A percentile compares a stretch with the other conserved stretches of the same genome.
Evolutionary conservation across 2,888 invertebrate genomes (phyloP).

Genomic region (Pherbina coryleti): DNA sequence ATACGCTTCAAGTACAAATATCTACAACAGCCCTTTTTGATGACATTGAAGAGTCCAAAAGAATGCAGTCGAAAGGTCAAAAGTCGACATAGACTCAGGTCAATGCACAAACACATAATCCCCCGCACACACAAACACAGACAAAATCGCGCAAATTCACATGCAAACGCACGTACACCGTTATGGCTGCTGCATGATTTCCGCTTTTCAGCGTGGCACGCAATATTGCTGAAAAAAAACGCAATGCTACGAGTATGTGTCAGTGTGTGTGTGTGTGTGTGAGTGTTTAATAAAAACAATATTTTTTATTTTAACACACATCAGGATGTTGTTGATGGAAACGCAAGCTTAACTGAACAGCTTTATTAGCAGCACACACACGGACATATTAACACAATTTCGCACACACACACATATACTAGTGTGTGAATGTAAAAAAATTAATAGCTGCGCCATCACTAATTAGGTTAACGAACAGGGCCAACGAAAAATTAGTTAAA

Average conservation of each 20-base stretch:
- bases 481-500: no score
- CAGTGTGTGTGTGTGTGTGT: no score
- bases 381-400: slow-evolving; percentile 1
- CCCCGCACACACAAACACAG: slow-evolving; percentile 36
- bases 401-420: no score
- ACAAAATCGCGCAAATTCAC: slow-evolving; percentile 35
- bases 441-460: no score
- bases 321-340: slow-evolving; percentile 15
- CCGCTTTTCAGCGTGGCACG: background rate
- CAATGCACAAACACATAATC: slow-evolving; percentile 41
- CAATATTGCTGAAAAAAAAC: background rate
- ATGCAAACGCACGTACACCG: slow-evolving; percentile 43
- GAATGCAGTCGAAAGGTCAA: slow-evolving; percentile 42
- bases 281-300: no score
- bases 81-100: slow-evolving; percentile 14
- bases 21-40: slow-evolving; percentile 69
- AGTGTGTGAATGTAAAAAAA: no score
- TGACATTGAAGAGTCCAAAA: slow-evolving; percentile 64
- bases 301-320: no score
- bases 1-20: slow-evolving; percentile 65
- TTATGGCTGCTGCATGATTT: slow-evolving; percentile 28
- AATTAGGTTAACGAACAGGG: no score
- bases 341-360: background rate
- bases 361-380: slow-evolving; percentile 11
- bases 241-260: slow-evolving; percentile 47